Evolutionary conservation across 2,113 vertebrate species (phyloP).

Genomic region (Polyodon spathula): DNA sequence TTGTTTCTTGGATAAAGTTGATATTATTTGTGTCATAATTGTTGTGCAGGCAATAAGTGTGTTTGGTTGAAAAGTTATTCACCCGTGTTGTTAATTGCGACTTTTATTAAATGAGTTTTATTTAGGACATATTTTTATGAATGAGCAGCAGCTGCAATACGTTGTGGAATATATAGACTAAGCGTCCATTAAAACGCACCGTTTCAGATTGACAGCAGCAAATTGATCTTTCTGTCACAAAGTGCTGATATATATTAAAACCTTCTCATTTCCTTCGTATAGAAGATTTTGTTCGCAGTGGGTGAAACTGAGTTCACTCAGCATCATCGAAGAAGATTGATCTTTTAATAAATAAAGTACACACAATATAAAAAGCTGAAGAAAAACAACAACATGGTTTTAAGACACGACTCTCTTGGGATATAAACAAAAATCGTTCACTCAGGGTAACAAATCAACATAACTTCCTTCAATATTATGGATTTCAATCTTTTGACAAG

Average conservation of each 20-base stretch:
- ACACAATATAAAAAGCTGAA: conserved; percentile 11
- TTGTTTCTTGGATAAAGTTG: not conserved
- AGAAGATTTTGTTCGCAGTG: conserved; percentile 69
- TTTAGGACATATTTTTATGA: not conserved
- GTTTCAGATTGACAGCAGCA: conserved; percentile 67
- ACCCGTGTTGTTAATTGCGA: not conserved
- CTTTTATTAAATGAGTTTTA: conserved; percentile 1
- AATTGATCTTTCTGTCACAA: conserved; percentile 73
- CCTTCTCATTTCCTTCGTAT: conserved; percentile 60
- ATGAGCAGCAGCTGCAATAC: not conserved
- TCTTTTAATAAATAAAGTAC: conserved; percentile 72
- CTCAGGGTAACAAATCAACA: too few relatives aligned
- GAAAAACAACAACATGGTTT: conserved; percentile 25
- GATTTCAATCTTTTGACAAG: too few relatives aligned
- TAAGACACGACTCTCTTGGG: conserved; percentile 38
- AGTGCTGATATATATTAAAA: conserved; percentile 66
- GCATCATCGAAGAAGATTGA: conserved; percentile 54
- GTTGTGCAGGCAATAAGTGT: not conserved
- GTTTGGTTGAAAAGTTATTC: not conserved
- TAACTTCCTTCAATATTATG: too few relatives aligned
- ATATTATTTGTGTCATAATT: not conserved
- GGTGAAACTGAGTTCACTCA: conserved; percentile 73
- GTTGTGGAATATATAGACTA: conserved; percentile 18
- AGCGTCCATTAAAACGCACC: conserved; percentile 67
- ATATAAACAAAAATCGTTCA: conserved; percentile 37